Evolutionary conservation across 2,888 invertebrate genomes (phyloP).

Genomic region (Malthinus seriepunctatus): DNA sequence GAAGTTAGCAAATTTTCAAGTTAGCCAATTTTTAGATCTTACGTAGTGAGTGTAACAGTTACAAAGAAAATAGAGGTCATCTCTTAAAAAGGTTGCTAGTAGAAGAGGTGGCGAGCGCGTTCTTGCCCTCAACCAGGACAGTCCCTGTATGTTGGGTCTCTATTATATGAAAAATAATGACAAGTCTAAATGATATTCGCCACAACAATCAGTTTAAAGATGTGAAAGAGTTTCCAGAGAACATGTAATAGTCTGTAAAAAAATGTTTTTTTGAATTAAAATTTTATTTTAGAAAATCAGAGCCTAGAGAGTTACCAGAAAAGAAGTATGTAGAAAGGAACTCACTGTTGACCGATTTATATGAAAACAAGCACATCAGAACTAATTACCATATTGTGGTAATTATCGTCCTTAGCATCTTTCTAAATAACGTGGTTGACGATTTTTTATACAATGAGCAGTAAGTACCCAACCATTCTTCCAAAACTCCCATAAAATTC

Average conservation of each 20-base stretch:
- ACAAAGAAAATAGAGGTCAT: too few relatives aligned
- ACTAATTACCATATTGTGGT: slow-evolving; percentile 86
- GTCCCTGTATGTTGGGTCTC: too few relatives aligned
- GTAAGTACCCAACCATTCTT: slow-evolving; percentile 67
- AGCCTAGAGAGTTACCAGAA: slow-evolving; percentile 52
- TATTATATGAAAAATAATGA: too few relatives aligned
- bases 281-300: slow-evolving; percentile 8
- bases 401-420: slow-evolving; percentile 72
- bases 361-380: slow-evolving; percentile 75
- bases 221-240: background rate
- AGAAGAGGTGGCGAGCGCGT: too few relatives aligned
- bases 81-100: too few relatives aligned
- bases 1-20: too few relatives aligned
- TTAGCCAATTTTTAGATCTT: too few relatives aligned
- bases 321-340: slow-evolving; percentile 73
- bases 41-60: too few relatives aligned
- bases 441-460: slow-evolving; percentile 75
- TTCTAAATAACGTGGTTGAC: slow-evolving; percentile 71
- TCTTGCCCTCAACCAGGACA: too few relatives aligned
- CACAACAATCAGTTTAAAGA: background rate
- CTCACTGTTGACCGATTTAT: slow-evolving; percentile 79
- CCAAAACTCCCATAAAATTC: too few relatives aligned
- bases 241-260: background rate
- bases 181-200: too few relatives aligned
- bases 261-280: background rate